These are phyloP conservation scores for Notolabrus celidotus DNA, from an alignment of 2,797 vertebrate genomes.

Conservation along the genomic window DNA sequence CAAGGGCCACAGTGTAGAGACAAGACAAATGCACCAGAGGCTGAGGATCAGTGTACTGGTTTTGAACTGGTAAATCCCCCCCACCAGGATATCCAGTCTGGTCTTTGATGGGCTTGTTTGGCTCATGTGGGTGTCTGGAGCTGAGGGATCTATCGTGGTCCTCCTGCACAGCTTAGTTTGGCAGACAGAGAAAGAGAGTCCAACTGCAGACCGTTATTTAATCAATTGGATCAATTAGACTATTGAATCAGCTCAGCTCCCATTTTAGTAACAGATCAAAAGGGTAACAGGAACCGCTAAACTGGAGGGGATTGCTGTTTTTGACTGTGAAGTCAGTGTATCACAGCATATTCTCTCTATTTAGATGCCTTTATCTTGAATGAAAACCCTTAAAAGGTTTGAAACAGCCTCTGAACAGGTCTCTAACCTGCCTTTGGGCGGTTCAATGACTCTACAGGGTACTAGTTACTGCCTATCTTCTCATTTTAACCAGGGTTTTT, in stretches of 20 bases:
- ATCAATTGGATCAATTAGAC: constrained; percentile 60
- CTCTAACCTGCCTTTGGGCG: constrained; percentile 12
- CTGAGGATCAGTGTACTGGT: constrained; percentile 52
- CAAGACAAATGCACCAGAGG: constrained; percentile 48
- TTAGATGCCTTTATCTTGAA: constrained; percentile 31
- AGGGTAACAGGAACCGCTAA: background rate
- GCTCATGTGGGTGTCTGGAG: constrained; percentile 52
- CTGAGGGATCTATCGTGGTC: constrained; percentile 13
- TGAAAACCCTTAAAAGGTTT: constrained; percentile 25
- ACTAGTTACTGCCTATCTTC: constrained; percentile 8
- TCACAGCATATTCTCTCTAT: constrained; percentile 18
- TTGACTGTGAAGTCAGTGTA: constrained; percentile 9
- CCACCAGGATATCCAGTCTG: constrained; percentile 33
- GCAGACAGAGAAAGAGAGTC: constrained; percentile 28
- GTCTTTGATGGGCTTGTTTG: constrained; percentile 59
- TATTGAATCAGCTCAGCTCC: constrained; percentile 26
- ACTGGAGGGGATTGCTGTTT: constrained; percentile 19
- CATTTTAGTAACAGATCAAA: background rate
- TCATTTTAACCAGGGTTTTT: constrained; percentile 8
- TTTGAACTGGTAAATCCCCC: constrained; percentile 67
- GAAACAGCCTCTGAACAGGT: constrained; percentile 5
- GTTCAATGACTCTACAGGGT: background rate
- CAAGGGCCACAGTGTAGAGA: constrained; percentile 35
- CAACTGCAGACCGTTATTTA: constrained; percentile 29
- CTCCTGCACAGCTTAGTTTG: constrained; percentile 19